Percentiles rank a stretch among this genome's conserved stretches.
Evolutionary conservation across 2,888 invertebrate species (phyloP).

Genomic region (Nomada flava): DNA sequence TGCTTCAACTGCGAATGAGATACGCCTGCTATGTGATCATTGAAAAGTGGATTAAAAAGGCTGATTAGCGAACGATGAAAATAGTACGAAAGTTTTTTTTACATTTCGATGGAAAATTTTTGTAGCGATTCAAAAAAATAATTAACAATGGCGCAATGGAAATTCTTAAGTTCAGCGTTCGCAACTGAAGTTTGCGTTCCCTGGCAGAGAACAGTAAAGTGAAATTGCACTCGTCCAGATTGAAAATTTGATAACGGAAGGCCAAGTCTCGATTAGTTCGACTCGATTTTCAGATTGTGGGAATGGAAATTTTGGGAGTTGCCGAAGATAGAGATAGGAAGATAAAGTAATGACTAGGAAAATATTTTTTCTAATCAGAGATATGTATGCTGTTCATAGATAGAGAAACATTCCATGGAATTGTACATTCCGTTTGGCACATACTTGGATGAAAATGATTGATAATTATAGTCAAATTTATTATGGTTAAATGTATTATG

Average conservation of each 20-base stretch:
- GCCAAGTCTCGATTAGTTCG: constrained; percentile 12
- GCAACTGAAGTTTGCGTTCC: background rate
- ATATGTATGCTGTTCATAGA: background rate
- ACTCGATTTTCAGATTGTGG: background rate
- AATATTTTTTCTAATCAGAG: background rate
- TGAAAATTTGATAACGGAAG: background rate
- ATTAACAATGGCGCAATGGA: too few species aligned
- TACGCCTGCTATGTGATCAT: constrained; percentile 1
- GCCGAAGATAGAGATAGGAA: background rate
- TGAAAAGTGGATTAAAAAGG: background rate
- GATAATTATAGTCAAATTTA: background rate
- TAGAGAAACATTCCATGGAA: background rate
- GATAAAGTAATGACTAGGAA: constrained; percentile 7
- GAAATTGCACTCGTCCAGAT: background rate
- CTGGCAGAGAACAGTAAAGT: background rate
- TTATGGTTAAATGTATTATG: too few species aligned
- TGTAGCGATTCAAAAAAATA: background rate
- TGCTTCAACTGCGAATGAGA: background rate
- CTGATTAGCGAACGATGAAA: background rate
- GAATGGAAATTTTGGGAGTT: constrained; percentile 44
- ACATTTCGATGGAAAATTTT: background rate
- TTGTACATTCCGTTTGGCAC: background rate
- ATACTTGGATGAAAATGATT: background rate
- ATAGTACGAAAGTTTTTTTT: constrained; percentile 9
- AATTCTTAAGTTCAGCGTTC: too few species aligned